Conservation (phyloP, 2,888 invertebrate species). For the Spodoptera littoralis region DNA sequence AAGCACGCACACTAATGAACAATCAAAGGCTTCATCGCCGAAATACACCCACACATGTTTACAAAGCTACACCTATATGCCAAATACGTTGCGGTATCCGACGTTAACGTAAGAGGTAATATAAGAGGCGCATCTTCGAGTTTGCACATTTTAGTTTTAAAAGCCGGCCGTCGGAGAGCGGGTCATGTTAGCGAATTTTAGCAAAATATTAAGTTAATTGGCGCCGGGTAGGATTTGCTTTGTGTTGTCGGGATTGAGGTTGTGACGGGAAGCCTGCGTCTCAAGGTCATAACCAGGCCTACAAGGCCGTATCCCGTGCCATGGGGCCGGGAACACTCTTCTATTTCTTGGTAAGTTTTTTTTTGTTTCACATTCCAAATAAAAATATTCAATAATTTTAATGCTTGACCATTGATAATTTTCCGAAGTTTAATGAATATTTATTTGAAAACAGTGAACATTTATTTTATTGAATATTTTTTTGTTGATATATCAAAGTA, state of each 20-base stretch:
- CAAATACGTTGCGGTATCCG: conserved; percentile 87
- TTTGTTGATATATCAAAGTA: background rate
- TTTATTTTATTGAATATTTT: conserved; percentile 14
- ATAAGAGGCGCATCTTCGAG: conserved; percentile 88
- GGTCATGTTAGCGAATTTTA: conserved; percentile 83
- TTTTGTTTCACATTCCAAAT: conserved; percentile 1
- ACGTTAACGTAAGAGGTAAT: conserved; percentile 87
- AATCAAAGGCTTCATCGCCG: conserved; percentile 72
- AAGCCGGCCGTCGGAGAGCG: conserved; percentile 83
- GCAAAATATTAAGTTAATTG: conserved; percentile 72
- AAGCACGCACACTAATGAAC: conserved; percentile 62
- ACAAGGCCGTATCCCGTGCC: conserved; percentile 78
- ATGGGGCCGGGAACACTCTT: conserved; percentile 82
- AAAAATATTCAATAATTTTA: background rate
- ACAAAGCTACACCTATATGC: conserved; percentile 74
- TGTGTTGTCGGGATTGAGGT: conserved; percentile 69
- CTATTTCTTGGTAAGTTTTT: conserved; percentile 80
- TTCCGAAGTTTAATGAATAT: conserved; percentile 13
- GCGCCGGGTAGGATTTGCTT: conserved; percentile 67
- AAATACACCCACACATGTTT: conserved; percentile 78
- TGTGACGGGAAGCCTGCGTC: conserved; percentile 53
- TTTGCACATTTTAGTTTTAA: conserved; percentile 88
- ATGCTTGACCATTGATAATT: conserved; percentile 6
- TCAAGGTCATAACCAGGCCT: conserved; percentile 66
- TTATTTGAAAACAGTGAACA: conserved; percentile 11